Conservation (phyloP, 2,888 invertebrate species). For the Sussaba pulchella region DNA sequence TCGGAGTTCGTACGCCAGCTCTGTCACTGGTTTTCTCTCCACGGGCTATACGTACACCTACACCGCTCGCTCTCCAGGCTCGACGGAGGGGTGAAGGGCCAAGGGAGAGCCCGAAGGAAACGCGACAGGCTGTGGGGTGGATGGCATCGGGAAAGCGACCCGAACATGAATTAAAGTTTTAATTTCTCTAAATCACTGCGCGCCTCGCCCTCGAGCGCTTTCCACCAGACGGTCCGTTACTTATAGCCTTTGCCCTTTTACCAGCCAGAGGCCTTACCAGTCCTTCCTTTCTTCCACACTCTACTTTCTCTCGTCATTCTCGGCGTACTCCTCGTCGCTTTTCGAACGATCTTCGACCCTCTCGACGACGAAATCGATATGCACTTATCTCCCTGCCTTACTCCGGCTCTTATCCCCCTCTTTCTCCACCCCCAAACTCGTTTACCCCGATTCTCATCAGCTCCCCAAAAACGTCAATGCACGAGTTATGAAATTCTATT, state of each 20-base stretch:
- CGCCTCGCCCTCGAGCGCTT: conserved; percentile 79
- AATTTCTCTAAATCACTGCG: conserved; percentile 84
- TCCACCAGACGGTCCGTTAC: conserved; percentile 83
- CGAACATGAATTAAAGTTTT: conserved; percentile 84
- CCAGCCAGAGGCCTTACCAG: conserved; percentile 70
- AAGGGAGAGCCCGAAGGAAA: conserved; percentile 69
- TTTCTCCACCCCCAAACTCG: conserved; percentile 16
- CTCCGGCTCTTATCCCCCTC: conserved; percentile 72
- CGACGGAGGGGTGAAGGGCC: conserved; percentile 56
- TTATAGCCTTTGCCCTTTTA: conserved; percentile 83
- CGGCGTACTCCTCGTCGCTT: conserved; percentile 48
- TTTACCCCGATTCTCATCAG: conserved; percentile 22
- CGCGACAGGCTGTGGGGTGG: conserved; percentile 52
- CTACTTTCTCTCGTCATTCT: conserved; percentile 54
- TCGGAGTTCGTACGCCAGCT: conserved; percentile 49
- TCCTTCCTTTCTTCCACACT: conserved; percentile 60
- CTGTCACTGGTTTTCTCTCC: conserved; percentile 39
- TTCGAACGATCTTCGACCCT: conserved; percentile 75
- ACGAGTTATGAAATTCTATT: background rate
- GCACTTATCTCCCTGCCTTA: conserved; percentile 73
- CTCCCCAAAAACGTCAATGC: background rate
- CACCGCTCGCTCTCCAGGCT: conserved; percentile 68
- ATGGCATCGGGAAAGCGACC: conserved; percentile 60
- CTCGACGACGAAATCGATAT: conserved; percentile 78
- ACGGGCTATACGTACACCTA: conserved; percentile 51